A percentile compares a stretch with the other conserved stretches of the same genome.
phyloP scores from a whole-genome alignment of 2,888 invertebrate genomes.

The Drosophila austrosaltans region DNA sequence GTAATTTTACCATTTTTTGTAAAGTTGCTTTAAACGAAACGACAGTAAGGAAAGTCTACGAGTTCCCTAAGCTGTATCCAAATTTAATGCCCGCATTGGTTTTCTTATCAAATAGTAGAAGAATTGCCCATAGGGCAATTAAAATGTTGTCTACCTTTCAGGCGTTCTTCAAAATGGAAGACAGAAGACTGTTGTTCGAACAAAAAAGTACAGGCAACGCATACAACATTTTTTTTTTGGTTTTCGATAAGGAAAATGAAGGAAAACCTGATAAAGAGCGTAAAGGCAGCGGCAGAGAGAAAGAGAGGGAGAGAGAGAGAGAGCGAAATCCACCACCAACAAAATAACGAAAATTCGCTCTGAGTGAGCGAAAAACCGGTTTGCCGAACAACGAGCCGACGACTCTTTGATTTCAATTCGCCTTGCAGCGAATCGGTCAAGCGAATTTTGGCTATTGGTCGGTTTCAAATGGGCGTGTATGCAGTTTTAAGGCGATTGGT shows the following conservation, averaged over 20 bases:
- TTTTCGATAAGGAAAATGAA: constrained; percentile 28
- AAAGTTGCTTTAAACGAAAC: neutral
- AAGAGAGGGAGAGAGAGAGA: constrained; percentile 13
- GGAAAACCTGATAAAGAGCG: constrained; percentile 9
- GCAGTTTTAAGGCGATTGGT: constrained; percentile 22
- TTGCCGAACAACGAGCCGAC: constrained; percentile 30
- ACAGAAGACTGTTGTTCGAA: neutral
- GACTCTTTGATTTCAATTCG: constrained; percentile 16
- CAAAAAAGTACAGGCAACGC: constrained; percentile 45
- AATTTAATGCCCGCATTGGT: neutral
- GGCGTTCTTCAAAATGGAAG: constrained; percentile 37
- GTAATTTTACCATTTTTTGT: too few species aligned
- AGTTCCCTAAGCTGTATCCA: too few species aligned
- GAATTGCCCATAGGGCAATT: neutral
- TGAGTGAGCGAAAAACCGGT: constrained; percentile 38
- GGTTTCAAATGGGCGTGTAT: constrained; percentile 22
- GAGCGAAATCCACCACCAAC: constrained; percentile 22
- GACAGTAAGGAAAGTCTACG: neutral
- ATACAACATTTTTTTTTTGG: neutral
- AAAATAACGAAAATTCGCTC: neutral
- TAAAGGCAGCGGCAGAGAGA: constrained; percentile 5
- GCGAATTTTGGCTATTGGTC: constrained; percentile 30
- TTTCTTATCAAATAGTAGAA: neutral
- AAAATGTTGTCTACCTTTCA: neutral
- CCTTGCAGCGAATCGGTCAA: constrained; percentile 30